Conservation (phyloP, 2,113 vertebrate species). For the Tylochromis polylepis region DNA sequence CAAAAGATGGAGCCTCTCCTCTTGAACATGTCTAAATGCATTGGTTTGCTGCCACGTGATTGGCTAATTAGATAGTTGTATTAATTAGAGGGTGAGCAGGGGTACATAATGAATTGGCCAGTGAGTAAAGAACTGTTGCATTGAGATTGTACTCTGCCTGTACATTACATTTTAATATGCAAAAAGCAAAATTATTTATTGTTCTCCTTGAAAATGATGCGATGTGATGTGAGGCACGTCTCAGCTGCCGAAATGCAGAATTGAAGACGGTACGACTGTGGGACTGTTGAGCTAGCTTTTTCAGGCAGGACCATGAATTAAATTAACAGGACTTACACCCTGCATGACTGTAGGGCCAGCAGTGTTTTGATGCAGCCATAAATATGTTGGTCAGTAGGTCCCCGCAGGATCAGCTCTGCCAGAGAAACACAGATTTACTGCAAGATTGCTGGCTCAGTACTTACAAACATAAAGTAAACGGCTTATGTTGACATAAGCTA, state of each 20-base stretch:
- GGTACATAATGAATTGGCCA: too few species aligned
- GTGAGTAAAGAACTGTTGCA: not conserved
- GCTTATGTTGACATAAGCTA: not conserved
- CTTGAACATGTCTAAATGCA: too few species aligned
- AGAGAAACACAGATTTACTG: constrained; percentile 11
- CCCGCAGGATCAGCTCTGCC: not conserved
- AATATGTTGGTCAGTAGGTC: constrained; percentile 41
- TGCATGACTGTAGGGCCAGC: not conserved
- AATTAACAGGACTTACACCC: constrained; percentile 12
- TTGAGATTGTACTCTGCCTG: not conserved
- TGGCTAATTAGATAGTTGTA: too few species aligned
- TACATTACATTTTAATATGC: not conserved
- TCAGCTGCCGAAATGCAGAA: not conserved
- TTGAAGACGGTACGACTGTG: not conserved
- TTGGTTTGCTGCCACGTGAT: too few species aligned
- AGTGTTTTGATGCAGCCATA: constrained; percentile 14
- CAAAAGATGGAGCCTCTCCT: too few species aligned
- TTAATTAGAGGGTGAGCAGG: too few species aligned
- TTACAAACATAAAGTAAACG: constrained; percentile 11
- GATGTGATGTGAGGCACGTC: not conserved
- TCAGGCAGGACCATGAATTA: constrained; percentile 6
- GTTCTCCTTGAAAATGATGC: not conserved
- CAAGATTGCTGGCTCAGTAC: constrained; percentile 13
- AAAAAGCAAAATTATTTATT: not conserved
- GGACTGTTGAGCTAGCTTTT: constrained; percentile 6